A percentile compares a stretch with the other conserved stretches of the same genome.
phyloP scores from a whole-genome alignment of 2,888 invertebrate species.

The Imbricaverruca yamaguchii region DNA sequence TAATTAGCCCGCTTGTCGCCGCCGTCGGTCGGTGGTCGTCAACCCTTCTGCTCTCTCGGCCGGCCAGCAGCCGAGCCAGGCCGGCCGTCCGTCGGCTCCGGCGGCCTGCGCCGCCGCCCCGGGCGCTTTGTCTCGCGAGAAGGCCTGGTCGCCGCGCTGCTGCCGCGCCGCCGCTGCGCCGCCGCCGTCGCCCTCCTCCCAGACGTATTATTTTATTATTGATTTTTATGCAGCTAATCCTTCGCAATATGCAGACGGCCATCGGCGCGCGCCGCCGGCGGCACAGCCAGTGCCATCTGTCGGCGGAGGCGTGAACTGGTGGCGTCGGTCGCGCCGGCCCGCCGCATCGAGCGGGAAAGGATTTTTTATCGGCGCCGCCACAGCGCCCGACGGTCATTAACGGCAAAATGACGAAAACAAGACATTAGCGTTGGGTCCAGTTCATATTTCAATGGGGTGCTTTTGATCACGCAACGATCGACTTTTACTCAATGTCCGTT shows the following conservation, averaged over 20 bases:
- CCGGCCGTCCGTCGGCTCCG: not conserved
- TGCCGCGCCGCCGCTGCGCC: not conserved
- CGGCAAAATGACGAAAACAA: conserved; percentile 20
- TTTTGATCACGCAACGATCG: conserved; percentile 13
- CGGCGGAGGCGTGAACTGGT: not conserved
- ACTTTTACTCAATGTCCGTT: not conserved
- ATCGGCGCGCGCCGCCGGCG: not conserved
- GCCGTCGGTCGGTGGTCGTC: not conserved
- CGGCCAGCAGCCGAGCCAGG: not conserved
- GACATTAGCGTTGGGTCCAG: conserved; percentile 12
- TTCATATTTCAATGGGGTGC: not conserved
- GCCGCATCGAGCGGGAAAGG: not conserved
- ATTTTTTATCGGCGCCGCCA: not conserved
- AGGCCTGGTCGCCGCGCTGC: not conserved
- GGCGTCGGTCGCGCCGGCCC: not conserved
- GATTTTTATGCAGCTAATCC: conserved; percentile 8
- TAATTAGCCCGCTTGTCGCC: no score
- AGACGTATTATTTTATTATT: conserved; percentile 18
- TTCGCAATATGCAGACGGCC: conserved; percentile 11
- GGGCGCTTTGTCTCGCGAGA: not conserved
- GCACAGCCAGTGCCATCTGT: not conserved
- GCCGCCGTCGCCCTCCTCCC: not conserved
- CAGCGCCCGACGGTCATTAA: not conserved
- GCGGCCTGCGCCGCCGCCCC: not conserved
- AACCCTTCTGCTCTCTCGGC: not conserved